phyloP scores from a whole-genome alignment of 2,797 vertebrate species.

The Sebastes taczanowskii region DNA sequence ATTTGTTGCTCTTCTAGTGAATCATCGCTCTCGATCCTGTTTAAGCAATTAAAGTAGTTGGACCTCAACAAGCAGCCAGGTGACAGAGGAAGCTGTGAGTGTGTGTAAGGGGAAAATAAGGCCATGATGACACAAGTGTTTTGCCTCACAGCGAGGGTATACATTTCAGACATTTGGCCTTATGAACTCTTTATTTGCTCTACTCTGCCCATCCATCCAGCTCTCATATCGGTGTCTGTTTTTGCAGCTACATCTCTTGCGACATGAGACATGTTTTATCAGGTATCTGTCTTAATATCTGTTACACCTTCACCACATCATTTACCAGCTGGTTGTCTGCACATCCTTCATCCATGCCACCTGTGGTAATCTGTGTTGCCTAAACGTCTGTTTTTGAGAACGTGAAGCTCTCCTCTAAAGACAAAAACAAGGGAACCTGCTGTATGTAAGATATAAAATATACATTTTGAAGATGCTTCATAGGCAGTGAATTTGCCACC shows the following conservation, averaged over 20 bases:
- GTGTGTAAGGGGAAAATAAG: background rate
- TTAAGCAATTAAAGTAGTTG: slow-evolving; percentile 29
- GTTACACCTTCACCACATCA: background rate
- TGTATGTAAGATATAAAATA: background rate
- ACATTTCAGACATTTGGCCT: slow-evolving; percentile 40
- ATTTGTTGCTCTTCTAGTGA: slow-evolving; percentile 15
- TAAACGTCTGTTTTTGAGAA: background rate
- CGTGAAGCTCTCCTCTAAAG: background rate
- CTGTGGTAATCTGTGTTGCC: background rate
- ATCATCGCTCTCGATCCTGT: slow-evolving; percentile 3
- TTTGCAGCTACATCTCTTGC: slow-evolving; percentile 22
- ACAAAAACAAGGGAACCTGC: background rate
- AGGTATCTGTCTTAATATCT: slow-evolving; percentile 45
- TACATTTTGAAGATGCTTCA: background rate
- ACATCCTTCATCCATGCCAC: background rate
- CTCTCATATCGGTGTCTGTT: slow-evolving; percentile 43
- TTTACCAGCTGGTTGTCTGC: slow-evolving; percentile 33
- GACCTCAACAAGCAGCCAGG: background rate
- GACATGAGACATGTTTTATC: slow-evolving; percentile 26
- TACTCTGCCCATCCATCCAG: slow-evolving; percentile 47
- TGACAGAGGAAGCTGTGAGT: background rate
- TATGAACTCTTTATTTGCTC: slow-evolving; percentile 40
- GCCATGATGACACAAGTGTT: slow-evolving; percentile 4
- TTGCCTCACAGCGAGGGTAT: slow-evolving; percentile 20
- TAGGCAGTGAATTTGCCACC: background rate